phyloP scores from a whole-genome alignment of 2,888 invertebrate species.

The Alcis repandata region DNA sequence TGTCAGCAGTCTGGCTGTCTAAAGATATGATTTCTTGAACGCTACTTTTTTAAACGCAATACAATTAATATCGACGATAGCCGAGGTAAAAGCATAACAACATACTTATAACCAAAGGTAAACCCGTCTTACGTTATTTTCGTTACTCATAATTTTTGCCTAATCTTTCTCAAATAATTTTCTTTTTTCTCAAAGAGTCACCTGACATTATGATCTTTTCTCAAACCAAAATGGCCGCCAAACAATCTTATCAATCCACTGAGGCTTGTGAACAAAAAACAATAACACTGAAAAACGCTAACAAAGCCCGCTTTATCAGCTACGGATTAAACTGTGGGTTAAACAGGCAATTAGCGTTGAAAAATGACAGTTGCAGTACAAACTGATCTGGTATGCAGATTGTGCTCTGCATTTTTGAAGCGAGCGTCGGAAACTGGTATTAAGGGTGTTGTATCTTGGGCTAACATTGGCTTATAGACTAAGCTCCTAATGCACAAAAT shows the following conservation, averaged over 20 bases:
- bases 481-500: no score
- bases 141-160: not conserved
- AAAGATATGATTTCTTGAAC: no score
- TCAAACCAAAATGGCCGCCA: not conserved
- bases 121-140: not conserved
- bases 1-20: no score
- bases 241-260: slow-evolving; percentile 7
- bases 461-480: not conserved
- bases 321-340: slow-evolving; percentile 38
- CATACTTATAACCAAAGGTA: no score
- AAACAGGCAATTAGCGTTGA: slow-evolving; percentile 55
- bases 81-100: no score
- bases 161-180: not conserved
- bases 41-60: no score
- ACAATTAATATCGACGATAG: no score
- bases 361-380: slow-evolving; percentile 58
- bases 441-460: slow-evolving; percentile 1
- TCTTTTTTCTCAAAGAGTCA: no score
- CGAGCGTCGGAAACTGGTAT: slow-evolving; percentile 23
- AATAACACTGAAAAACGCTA: slow-evolving; percentile 10
- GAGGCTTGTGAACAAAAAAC: not conserved
- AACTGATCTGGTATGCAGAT: slow-evolving; percentile 64
- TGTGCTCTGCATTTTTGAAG: slow-evolving; percentile 63
- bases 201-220: not conserved
- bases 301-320: slow-evolving; percentile 21